Percentiles rank a stretch among this genome's conserved stretches.
Conservation (phyloP, 2,113 vertebrate species). For the Potamarius usumacintae region DNA sequence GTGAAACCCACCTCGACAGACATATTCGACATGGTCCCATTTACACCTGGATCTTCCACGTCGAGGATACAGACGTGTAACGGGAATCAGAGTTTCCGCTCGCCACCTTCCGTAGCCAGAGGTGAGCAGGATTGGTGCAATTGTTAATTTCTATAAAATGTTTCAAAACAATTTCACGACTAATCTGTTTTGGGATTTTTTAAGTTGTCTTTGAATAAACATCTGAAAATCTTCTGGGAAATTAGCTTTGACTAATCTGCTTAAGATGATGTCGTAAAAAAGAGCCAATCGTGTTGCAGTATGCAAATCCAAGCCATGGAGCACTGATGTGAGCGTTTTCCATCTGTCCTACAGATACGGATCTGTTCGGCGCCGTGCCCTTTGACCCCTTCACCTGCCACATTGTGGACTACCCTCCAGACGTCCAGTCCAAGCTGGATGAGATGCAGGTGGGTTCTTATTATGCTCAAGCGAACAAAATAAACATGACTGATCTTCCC, state of each 20-base stretch:
- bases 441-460: slow-evolving; percentile 85
- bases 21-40: slow-evolving; percentile 89
- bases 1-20: slow-evolving; percentile 78
- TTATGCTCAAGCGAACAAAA: neutral
- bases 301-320: neutral
- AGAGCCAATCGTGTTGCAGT: neutral
- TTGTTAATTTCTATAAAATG: neutral
- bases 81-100: slow-evolving; percentile 74
- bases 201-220: neutral
- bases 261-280: neutral
- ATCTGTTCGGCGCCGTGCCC: slow-evolving; percentile 86
- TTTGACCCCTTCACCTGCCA: slow-evolving; percentile 87
- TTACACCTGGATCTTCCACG: slow-evolving; percentile 78
- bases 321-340: neutral
- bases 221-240: neutral
- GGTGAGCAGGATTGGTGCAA: slow-evolving; percentile 67
- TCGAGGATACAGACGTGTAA: slow-evolving; percentile 76
- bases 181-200: neutral
- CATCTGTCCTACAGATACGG: slow-evolving; percentile 73
- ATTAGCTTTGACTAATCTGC: neutral
- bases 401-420: slow-evolving; percentile 81
- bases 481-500: neutral
- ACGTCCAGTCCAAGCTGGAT: slow-evolving; percentile 86
- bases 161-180: neutral
- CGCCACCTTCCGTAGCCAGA: slow-evolving; percentile 74